Conservation (phyloP, 2,113 vertebrate species). For the Microcebus jonahi region DNA sequence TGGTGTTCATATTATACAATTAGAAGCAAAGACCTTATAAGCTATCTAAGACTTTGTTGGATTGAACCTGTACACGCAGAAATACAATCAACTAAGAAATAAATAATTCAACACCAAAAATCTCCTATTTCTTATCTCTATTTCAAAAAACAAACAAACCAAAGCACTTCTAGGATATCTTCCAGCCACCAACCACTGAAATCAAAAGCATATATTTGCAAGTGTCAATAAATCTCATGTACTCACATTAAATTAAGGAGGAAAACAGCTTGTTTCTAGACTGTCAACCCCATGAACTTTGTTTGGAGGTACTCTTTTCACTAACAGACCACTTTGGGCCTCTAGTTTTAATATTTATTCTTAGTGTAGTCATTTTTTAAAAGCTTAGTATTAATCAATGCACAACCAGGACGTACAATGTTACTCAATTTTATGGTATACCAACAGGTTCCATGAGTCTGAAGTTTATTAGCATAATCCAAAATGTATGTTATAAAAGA, state of each 20-base stretch:
- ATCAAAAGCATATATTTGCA: background rate
- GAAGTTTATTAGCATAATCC: conserved; percentile 32
- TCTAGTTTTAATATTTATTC: conserved; percentile 22
- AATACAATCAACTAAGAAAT: background rate
- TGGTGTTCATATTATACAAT: conserved; percentile 27
- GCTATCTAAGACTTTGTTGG: background rate
- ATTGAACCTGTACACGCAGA: background rate
- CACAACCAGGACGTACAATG: background rate
- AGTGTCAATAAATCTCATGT: background rate
- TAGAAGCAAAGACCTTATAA: background rate
- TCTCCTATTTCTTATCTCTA: conserved; percentile 32
- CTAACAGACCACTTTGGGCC: background rate
- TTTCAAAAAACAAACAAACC: conserved; percentile 10
- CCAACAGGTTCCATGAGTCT: conserved; percentile 28
- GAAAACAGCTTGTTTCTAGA: background rate
- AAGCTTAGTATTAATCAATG: conserved; percentile 17
- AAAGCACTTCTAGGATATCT: conserved; percentile 43
- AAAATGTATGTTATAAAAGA: conserved; percentile 35
- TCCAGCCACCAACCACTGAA: background rate
- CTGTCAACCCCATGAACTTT: background rate
- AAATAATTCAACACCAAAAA: conserved; percentile 9
- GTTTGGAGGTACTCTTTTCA: conserved; percentile 13
- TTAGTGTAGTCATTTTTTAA: background rate
- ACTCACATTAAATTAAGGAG: conserved; percentile 1
- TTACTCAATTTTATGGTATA: conserved; percentile 52